These are phyloP conservation scores for Pseudomyrmex sp. DNA, from an alignment of 1,140 invertebrate species.

Conservation along the genomic window DNA sequence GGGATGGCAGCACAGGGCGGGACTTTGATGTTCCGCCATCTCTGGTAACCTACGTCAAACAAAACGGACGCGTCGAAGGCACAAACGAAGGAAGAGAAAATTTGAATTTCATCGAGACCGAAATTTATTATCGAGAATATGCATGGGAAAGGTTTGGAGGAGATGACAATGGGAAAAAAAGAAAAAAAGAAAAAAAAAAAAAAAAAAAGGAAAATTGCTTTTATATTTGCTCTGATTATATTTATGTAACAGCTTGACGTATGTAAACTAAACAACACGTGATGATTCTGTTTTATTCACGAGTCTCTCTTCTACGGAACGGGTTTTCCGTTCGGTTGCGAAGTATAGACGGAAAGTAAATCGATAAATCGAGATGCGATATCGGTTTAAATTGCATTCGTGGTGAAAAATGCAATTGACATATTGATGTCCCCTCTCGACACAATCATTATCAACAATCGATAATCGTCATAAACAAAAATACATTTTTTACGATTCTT, in stretches of 20 bases:
- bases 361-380: constrained; percentile 1
- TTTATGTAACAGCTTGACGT: constrained; percentile 27
- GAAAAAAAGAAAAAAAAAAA: not conserved
- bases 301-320: not conserved
- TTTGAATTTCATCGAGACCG: constrained; percentile 2
- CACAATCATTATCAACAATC: not conserved
- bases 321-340: not conserved
- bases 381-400: constrained; percentile 59
- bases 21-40: constrained; percentile 16
- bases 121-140: constrained; percentile 1
- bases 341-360: not conserved
- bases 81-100: not conserved
- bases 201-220: constrained; percentile 2
- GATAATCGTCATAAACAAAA: not conserved
- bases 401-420: constrained; percentile 67
- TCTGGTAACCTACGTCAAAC: not conserved
- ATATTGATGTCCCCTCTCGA: constrained; percentile 16
- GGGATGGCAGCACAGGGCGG: constrained; percentile 35
- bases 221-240: constrained; percentile 42
- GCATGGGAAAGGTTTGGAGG: not conserved
- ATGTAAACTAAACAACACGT: constrained; percentile 13
- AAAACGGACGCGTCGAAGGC: not conserved
- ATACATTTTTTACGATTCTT: constrained; percentile 76
- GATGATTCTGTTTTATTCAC: not conserved
- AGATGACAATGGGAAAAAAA: too few relatives aligned